Conservation (phyloP, 2,797 vertebrate genomes). For the Nyctalus aviator region DNA sequence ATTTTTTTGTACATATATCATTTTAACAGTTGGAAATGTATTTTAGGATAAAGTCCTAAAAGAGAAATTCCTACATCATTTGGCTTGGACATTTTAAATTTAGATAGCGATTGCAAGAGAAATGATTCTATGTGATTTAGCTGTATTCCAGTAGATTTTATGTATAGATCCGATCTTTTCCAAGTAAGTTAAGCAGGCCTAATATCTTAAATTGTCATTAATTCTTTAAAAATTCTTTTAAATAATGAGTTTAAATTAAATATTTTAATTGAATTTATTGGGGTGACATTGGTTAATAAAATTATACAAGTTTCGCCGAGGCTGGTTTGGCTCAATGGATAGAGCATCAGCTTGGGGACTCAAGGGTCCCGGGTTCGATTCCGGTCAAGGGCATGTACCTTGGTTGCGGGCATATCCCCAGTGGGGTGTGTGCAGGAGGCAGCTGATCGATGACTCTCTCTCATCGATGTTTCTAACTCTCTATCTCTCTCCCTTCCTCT, state of each 20-base stretch:
- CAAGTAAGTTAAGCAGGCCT: not conserved
- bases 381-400: too few species aligned
- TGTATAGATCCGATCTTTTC: not conserved
- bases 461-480: too few species aligned
- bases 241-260: slow-evolving; percentile 4
- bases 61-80: not conserved
- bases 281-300: not conserved
- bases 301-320: not conserved
- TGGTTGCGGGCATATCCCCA: too few species aligned
- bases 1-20: not conserved
- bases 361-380: too few species aligned
- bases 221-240: slow-evolving; percentile 26
- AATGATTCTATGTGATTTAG: not conserved
- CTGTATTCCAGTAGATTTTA: not conserved
- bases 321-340: too few species aligned
- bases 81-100: slow-evolving; percentile 41
- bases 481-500: too few species aligned
- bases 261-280: not conserved
- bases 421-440: too few species aligned
- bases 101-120: not conserved
- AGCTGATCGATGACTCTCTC: too few species aligned
- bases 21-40: slow-evolving; percentile 22
- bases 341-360: too few species aligned
- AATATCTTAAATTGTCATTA: slow-evolving; percentile 41
- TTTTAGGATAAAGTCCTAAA: slow-evolving; percentile 12